Evolutionary conservation across 2,888 invertebrate genomes (phyloP).

Genomic region (Steinernema scapterisci): DNA sequence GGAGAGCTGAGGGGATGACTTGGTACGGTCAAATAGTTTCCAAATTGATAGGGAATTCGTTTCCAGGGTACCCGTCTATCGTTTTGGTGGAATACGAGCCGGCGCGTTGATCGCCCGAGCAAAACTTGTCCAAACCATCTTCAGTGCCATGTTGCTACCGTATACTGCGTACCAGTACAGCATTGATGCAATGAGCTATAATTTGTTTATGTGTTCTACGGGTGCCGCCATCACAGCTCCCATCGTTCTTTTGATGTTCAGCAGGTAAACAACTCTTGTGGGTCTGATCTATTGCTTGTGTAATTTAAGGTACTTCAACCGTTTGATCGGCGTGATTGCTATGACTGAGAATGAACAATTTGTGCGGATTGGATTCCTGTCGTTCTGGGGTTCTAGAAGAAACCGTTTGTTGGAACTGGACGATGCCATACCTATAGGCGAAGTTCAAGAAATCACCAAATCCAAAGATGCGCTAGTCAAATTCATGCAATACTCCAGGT

Average conservation of each 20-base stretch:
- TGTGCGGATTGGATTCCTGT: conserved; percentile 51
- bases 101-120: conserved; percentile 49
- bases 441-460: conserved; percentile 20
- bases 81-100: conserved; percentile 49
- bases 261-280: too few relatives aligned
- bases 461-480: background rate
- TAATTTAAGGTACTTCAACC: conserved; percentile 52
- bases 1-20: background rate
- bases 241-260: conserved; percentile 45
- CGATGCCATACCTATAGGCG: conserved; percentile 40
- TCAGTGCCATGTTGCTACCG: conserved; percentile 48
- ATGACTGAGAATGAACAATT: conserved; percentile 48
- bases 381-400: conserved; percentile 41
- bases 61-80: conserved; percentile 55
- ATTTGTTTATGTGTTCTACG: conserved; percentile 39
- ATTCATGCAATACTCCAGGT: conserved; percentile 24
- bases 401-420: conserved; percentile 36
- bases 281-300: too few relatives aligned
- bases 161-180: conserved; percentile 44
- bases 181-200: conserved; percentile 34
- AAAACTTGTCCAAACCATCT: conserved; percentile 55
- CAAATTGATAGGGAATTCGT: background rate
- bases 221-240: conserved; percentile 47
- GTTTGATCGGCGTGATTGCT: conserved; percentile 57
- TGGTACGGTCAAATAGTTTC: conserved; percentile 7